These are phyloP conservation scores for Chaenodraco wilsoni DNA, from an alignment of 2,797 vertebrate genomes.

Conservation along the genomic window DNA sequence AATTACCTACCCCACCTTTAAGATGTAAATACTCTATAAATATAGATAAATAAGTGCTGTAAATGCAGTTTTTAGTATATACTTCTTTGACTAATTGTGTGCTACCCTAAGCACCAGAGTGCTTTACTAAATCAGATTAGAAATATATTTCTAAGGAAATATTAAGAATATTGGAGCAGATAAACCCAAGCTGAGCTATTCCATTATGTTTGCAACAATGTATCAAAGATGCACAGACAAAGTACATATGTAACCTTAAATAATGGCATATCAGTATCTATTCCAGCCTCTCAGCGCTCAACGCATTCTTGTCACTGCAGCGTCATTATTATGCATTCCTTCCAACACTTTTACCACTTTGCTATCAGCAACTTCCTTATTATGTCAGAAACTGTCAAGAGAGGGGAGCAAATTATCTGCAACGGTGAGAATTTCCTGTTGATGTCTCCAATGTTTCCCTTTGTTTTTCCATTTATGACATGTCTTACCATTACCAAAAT, in stretches of 20 bases:
- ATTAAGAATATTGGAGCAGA: background rate
- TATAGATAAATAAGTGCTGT: too few relatives aligned
- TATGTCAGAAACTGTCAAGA: constrained; percentile 35
- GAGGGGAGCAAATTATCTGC: constrained; percentile 47
- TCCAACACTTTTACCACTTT: constrained; percentile 58
- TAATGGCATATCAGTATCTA: background rate
- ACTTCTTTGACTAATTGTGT: background rate
- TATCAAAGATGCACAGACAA: background rate
- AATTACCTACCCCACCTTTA: too few relatives aligned
- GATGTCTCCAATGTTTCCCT: constrained; percentile 50
- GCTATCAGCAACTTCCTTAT: constrained; percentile 56
- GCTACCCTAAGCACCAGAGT: background rate
- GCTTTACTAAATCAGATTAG: background rate
- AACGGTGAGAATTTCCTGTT: constrained; percentile 64
- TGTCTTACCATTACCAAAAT: constrained; percentile 32
- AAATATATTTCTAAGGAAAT: background rate
- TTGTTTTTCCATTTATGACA: constrained; percentile 43
- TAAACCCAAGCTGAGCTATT: background rate
- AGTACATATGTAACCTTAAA: background rate
- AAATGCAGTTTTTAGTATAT: too few relatives aligned
- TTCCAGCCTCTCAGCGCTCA: constrained; percentile 5
- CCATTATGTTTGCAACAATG: background rate
- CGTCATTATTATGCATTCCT: constrained; percentile 21
- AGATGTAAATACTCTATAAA: background rate
- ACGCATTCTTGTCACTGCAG: constrained; percentile 18